phyloP scores from a whole-genome alignment of 2,113 vertebrate genomes.

The Thomomys bottae region DNA sequence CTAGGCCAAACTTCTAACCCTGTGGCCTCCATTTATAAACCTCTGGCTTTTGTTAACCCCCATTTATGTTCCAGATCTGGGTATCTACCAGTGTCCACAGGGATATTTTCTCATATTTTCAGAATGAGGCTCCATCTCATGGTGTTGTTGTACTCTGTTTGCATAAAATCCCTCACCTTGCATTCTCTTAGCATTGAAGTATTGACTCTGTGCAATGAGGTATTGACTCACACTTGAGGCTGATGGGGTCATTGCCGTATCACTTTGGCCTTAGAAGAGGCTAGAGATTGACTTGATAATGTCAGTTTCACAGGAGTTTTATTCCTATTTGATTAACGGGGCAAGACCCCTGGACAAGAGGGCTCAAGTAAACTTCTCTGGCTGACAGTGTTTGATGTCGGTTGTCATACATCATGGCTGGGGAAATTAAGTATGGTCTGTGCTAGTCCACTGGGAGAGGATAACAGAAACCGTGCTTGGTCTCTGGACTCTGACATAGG shows the following conservation, averaged over 20 bases:
- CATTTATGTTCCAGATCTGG: not conserved
- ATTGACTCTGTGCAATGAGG: not conserved
- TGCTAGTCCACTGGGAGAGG: not conserved
- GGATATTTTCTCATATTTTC: not conserved
- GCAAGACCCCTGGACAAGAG: not conserved
- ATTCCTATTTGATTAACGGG: not conserved
- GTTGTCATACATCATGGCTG: not conserved
- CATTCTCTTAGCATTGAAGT: not conserved
- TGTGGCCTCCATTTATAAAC: too few species aligned
- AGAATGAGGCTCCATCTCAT: not conserved
- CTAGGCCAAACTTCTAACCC: too few species aligned
- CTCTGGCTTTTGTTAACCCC: not conserved
- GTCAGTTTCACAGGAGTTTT: not conserved
- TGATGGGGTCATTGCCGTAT: not conserved
- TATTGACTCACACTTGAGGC: not conserved
- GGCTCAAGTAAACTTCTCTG: not conserved
- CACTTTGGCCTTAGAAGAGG: not conserved
- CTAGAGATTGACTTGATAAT: not conserved
- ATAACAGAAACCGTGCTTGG: not conserved
- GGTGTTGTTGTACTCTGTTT: not conserved
- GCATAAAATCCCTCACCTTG: slow-evolving; percentile 10
- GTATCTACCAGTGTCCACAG: not conserved
- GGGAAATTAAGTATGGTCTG: not conserved
- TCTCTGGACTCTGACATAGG: not conserved
- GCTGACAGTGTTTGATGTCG: not conserved